A percentile compares a stretch with the other conserved stretches of the same genome.
Conservation (phyloP, 1,140 invertebrate genomes). For the Hypothenemus hampei region DNA sequence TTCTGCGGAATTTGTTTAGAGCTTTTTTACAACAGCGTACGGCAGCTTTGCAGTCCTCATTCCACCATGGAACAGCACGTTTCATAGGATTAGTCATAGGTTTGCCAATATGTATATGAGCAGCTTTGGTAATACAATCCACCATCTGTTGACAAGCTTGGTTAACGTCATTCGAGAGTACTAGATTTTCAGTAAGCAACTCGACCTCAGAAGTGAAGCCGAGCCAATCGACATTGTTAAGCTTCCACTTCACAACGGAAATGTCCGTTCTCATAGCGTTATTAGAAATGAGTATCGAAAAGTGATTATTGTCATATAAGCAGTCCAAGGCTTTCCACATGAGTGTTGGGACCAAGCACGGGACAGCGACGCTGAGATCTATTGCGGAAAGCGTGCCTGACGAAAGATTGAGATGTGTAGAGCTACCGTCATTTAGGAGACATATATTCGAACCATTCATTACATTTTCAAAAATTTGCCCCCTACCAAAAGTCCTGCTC, state of each 20-base stretch:
- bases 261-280: neutral
- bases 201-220: neutral
- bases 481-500: neutral
- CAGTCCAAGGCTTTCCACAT: no score
- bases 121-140: neutral
- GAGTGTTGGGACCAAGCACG: neutral
- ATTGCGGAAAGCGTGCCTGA: neutral
- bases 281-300: neutral
- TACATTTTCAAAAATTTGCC: neutral
- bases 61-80: constrained; percentile 15
- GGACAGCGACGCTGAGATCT: neutral
- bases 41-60: constrained; percentile 10
- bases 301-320: neutral
- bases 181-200: neutral
- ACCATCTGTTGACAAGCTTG: neutral
- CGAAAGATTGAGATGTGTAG: neutral
- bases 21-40: constrained; percentile 9
- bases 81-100: neutral
- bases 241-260: neutral
- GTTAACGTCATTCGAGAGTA: neutral
- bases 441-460: neutral
- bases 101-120: constrained; percentile 4
- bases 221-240: neutral
- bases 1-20: constrained; percentile 9
- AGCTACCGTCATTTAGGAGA: neutral